Conservation (phyloP, 2,888 invertebrate genomes). For the Polydrusus cervinus region DNA sequence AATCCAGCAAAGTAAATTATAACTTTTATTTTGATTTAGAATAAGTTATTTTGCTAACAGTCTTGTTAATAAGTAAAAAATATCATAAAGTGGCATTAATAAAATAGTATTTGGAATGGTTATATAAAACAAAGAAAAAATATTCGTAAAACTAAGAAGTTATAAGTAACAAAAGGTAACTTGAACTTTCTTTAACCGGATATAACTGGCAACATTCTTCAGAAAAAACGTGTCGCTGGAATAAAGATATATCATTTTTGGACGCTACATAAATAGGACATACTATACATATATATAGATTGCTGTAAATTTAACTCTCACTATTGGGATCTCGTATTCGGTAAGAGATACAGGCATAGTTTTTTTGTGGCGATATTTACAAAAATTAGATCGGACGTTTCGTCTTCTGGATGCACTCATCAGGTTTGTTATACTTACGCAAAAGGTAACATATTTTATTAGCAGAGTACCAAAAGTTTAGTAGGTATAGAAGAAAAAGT, state of each 20-base stretch:
- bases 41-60: constrained; percentile 51
- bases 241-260: not conserved
- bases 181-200: not conserved
- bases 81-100: constrained; percentile 14
- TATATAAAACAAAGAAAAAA: constrained; percentile 5
- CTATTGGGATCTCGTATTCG: too few species aligned
- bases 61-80: constrained; percentile 56
- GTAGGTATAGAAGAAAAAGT: too few species aligned
- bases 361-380: too few species aligned
- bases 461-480: too few species aligned
- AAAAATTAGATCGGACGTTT: too few species aligned
- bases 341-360: too few species aligned
- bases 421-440: too few species aligned
- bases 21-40: constrained; percentile 41
- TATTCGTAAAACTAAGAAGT: constrained; percentile 22
- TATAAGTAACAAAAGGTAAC: constrained; percentile 9
- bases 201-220: not conserved
- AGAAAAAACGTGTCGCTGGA: not conserved
- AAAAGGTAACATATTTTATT: too few species aligned
- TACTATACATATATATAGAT: too few species aligned
- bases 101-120: constrained; percentile 32
- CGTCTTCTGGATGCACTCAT: too few species aligned
- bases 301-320: too few species aligned
- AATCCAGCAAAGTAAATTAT: not conserved
- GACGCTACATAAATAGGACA: too few species aligned